Conservation (phyloP, 37 sponge, comb jelly and placozoan species). For the Crambe crambe region DNA sequence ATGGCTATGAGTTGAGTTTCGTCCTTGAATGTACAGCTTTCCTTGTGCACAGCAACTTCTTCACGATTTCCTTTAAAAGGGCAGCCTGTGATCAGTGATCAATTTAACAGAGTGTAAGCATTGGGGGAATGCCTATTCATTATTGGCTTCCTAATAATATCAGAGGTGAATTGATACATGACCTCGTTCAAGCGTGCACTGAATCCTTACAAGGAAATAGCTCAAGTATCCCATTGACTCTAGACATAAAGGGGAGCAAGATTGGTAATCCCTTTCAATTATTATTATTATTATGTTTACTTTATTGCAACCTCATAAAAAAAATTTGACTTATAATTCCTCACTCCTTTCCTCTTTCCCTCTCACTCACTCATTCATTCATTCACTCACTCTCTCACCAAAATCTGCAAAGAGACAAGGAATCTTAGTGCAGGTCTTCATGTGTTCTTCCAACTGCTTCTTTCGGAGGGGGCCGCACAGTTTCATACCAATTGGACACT, state of each 20-base stretch:
- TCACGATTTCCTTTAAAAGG: conserved; percentile 49
- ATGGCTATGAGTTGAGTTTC: conserved; percentile 63
- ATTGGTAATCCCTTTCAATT: too few relatives aligned
- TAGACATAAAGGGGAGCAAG: too few relatives aligned
- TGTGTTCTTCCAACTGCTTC: conserved; percentile 66
- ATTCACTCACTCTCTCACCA: conserved; percentile 27
- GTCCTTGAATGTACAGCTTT: conserved; percentile 47
- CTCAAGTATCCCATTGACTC: too few relatives aligned
- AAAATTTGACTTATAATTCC: too few relatives aligned
- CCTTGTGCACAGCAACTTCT: conserved; percentile 58
- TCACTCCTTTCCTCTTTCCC: too few relatives aligned
- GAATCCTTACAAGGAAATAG: too few relatives aligned
- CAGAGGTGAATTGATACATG: not conserved
- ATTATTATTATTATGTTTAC: too few relatives aligned
- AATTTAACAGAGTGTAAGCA: too few relatives aligned
- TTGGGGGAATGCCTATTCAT: too few relatives aligned
- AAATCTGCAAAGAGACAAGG: conserved; percentile 71
- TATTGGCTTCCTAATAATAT: too few relatives aligned
- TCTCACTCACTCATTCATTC: not conserved
- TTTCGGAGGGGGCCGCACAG: conserved; percentile 64
- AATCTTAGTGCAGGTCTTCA: conserved; percentile 39
- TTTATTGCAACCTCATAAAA: too few relatives aligned
- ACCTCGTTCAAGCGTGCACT: too few relatives aligned
- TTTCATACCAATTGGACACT: conserved; percentile 70
- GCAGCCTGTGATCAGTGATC: conserved; percentile 58